Evolutionary conservation across 1,140 invertebrate species (phyloP), one percentile per base, ranked within the genome.

Genomic region (Aphis craccivora): DNA sequence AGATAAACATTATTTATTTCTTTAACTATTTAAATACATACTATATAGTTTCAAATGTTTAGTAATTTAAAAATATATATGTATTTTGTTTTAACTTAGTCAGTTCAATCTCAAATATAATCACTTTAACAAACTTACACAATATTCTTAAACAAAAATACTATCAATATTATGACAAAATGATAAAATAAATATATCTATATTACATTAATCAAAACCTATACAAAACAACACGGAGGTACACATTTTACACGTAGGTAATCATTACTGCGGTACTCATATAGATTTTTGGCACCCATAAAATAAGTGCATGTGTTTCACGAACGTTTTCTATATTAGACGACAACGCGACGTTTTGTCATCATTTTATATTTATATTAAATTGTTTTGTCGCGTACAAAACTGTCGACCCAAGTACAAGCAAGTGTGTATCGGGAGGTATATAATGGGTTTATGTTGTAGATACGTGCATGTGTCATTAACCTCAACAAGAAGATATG

Each of bases 401-500:
- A 45, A 88, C n/a, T 11, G 30, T 67, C 5, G 45, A 87, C 43
- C 18, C 11, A 86, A 45, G 40, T 9, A 30, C 40, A 86, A 86
- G 25, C 9, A 30, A 86, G 25, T 86, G 30, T 4, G 40, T 43
- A 45, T 45, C 43, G 25, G 25, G 14, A 76, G 30, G 37, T 43
- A 84, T n/a, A 43, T 43, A n/a, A 87, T 30, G 83, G 30, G 9
- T 30, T 51, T 51, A 30, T n/a, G 60, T 76, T 87, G 7, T n/a
- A 87, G 40, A n/a, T 76, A 76, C 60, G 60, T 48, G 35, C 45
- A n/a, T 25, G 45, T 48, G 86, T 88, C 86, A 40, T 88, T 88
- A 88, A 88, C 86, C 86, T 86, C 25, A 45, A 23, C 23, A 45
- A 88, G 84, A 87, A n/a, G n/a, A 84, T 84, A 84, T 25, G 83